Conservation (phyloP, 2,888 invertebrate species). For the Ophonus ardosiacus region DNA sequence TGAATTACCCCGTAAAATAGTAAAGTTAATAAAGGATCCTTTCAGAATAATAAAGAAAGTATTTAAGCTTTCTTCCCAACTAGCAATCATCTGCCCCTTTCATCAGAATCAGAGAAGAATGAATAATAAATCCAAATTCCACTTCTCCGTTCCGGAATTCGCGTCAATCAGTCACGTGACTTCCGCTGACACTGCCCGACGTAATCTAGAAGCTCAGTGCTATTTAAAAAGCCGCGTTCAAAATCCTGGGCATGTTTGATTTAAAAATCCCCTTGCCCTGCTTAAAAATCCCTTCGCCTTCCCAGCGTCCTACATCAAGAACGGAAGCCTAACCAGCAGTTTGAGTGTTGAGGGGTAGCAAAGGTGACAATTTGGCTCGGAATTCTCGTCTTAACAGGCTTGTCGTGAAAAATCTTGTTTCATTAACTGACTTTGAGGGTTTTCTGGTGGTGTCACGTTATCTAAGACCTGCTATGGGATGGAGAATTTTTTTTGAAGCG, state of each 20-base stretch:
- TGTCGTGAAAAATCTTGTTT: slow-evolving; percentile 76
- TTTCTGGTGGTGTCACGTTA: slow-evolving; percentile 67
- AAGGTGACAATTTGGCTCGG: slow-evolving; percentile 72
- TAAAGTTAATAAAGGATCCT: slow-evolving; percentile 10
- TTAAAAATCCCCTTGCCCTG: slow-evolving; percentile 62
- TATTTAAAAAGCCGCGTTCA: slow-evolving; percentile 63
- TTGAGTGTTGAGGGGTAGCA: slow-evolving; percentile 5
- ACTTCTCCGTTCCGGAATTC: slow-evolving; percentile 29
- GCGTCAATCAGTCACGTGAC: slow-evolving; percentile 60
- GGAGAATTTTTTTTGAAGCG: slow-evolving; percentile 11
- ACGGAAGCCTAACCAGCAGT: slow-evolving; percentile 31
- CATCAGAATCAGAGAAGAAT: slow-evolving; percentile 22
- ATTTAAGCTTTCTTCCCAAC: slow-evolving; percentile 4
- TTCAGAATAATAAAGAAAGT: slow-evolving; percentile 5
- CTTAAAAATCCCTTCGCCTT: slow-evolving; percentile 38
- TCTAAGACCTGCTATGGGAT: slow-evolving; percentile 63
- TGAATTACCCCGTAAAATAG: background rate
- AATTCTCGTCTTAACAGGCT: slow-evolving; percentile 73
- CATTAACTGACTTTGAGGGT: slow-evolving; percentile 75
- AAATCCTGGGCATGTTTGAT: slow-evolving; percentile 64
- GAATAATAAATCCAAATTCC: slow-evolving; percentile 41
- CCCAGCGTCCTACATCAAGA: slow-evolving; percentile 54
- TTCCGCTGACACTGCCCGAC: slow-evolving; percentile 52
- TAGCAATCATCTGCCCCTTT: slow-evolving; percentile 30
- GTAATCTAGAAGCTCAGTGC: slow-evolving; percentile 61